A percentile compares a stretch with the other conserved stretches of the same genome.
phyloP scores from a whole-genome alignment of 2,888 invertebrate species.

The Physocephala rufipes region DNA sequence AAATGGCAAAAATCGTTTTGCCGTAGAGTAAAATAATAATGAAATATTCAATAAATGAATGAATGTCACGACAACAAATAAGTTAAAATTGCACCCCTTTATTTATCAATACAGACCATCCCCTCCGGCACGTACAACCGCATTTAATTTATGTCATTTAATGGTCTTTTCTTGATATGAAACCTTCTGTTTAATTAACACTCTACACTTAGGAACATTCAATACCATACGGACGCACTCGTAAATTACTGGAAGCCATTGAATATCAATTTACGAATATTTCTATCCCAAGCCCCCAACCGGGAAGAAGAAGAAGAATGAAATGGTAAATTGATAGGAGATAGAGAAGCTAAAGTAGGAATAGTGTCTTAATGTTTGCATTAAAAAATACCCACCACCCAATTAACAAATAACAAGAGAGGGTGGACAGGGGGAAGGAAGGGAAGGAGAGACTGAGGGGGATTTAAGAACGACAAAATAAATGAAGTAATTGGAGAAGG shows the following conservation, averaged over 20 bases:
- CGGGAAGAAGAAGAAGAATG: neutral
- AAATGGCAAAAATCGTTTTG: too few species aligned
- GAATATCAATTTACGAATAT: conserved; percentile 29
- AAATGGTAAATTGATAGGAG: too few species aligned
- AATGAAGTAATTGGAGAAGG: conserved; percentile 6
- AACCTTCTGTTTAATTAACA: conserved; percentile 25
- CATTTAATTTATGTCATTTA: neutral
- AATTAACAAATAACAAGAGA: too few species aligned
- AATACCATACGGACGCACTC: neutral
- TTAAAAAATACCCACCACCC: neutral
- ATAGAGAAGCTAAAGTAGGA: neutral
- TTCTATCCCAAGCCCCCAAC: neutral
- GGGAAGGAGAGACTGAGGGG: neutral
- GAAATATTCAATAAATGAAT: too few species aligned
- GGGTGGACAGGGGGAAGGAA: neutral
- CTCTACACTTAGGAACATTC: neutral
- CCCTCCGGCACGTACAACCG: neutral
- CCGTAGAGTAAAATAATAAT: too few species aligned
- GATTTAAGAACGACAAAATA: too few species aligned
- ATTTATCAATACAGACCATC: too few species aligned
- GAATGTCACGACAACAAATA: too few species aligned
- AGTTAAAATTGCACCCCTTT: too few species aligned
- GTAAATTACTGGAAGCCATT: conserved; percentile 16
- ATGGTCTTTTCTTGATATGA: neutral
- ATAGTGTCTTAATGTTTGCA: neutral